phyloP scores from a whole-genome alignment of 2,113 vertebrate genomes.

The Ornithorhynchus anatinus region DNA sequence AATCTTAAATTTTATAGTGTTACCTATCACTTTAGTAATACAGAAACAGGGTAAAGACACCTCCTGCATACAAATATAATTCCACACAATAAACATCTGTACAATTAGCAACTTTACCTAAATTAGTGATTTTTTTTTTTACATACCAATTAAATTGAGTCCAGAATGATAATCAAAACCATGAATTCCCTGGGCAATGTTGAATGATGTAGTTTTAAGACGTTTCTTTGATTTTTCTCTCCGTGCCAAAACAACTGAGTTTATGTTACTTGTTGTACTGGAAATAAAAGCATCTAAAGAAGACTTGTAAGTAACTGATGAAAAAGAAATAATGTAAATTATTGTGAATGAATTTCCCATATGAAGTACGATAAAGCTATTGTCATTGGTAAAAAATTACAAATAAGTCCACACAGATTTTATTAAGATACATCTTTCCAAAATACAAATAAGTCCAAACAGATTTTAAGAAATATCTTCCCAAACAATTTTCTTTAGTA shows the following conservation, averaged over 20 bases:
- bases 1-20: constrained; percentile 19
- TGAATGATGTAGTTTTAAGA: constrained; percentile 66
- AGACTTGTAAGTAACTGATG: constrained; percentile 66
- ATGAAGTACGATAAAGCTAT: background rate
- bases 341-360: constrained; percentile 5
- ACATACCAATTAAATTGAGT: constrained; percentile 81
- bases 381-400: background rate
- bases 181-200: constrained; percentile 70
- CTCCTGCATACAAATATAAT: constrained; percentile 8
- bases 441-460: too few relatives aligned
- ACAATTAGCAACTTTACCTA: too few relatives aligned
- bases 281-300: constrained; percentile 79
- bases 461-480: too few relatives aligned
- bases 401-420: too few relatives aligned
- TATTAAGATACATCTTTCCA: too few relatives aligned
- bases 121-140: constrained; percentile 45
- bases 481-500: too few relatives aligned
- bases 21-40: constrained; percentile 37
- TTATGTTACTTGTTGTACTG: constrained; percentile 68
- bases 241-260: constrained; percentile 73
- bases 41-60: constrained; percentile 9
- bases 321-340: constrained; percentile 7
- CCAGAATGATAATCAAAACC: constrained; percentile 74
- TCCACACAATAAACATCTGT: too few relatives aligned
- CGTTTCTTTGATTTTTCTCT: constrained; percentile 66